Conservation (phyloP, 2,888 invertebrate genomes). For the Protodeltote pygarga region DNA sequence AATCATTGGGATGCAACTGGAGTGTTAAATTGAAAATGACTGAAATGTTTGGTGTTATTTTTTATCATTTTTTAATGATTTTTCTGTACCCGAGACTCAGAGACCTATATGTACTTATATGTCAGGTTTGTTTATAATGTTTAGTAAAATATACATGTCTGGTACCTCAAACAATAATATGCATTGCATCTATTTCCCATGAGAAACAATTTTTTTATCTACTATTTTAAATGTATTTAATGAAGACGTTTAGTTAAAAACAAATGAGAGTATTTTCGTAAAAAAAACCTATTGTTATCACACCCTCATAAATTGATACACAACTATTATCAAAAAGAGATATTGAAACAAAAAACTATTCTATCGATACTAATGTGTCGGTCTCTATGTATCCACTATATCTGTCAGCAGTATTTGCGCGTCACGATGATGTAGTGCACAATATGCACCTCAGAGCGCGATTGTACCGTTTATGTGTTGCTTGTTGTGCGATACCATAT, state of each 20-base stretch:
- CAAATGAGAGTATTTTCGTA: too few species aligned
- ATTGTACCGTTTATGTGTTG: slow-evolving; percentile 51
- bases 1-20: slow-evolving; percentile 49
- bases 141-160: too few species aligned
- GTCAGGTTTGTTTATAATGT: too few species aligned
- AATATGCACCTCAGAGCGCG: slow-evolving; percentile 53
- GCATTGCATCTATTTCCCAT: too few species aligned
- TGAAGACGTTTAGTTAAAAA: too few species aligned
- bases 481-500: slow-evolving; percentile 35
- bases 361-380: slow-evolving; percentile 29
- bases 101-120: too few species aligned
- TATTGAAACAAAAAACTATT: slow-evolving; percentile 4
- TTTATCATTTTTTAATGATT: slow-evolving; percentile 34
- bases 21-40: slow-evolving; percentile 50
- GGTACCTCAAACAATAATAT: too few species aligned
- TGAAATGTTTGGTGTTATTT: slow-evolving; percentile 26
- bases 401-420: slow-evolving; percentile 60
- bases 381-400: slow-evolving; percentile 38
- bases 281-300: too few species aligned
- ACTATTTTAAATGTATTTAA: too few species aligned
- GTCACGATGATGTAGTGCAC: slow-evolving; percentile 70
- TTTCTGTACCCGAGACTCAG: too few species aligned
- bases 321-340: not conserved
- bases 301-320: too few species aligned
- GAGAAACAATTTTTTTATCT: too few species aligned